Base-by-base conservation (phyloP, 2,113 vertebrate species). In the Calidris pugnax region DNA sequence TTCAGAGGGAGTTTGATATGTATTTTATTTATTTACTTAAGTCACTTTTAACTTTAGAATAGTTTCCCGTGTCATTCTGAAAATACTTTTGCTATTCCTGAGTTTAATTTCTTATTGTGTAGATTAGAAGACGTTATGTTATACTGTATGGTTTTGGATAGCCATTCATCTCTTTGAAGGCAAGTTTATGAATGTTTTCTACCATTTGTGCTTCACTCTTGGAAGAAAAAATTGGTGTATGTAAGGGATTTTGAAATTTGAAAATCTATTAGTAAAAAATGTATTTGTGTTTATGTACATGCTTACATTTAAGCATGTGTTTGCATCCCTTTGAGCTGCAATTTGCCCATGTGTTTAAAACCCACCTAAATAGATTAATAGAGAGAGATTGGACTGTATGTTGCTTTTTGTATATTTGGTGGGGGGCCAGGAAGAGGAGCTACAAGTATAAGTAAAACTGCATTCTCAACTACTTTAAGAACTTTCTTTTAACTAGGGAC, bases 341-440 rank as follows among this genome's bases (percentile, higher is more conserved):
- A 21, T 63, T 78, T 77, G 14, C 16, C 30, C 0, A 14, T 10
- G 0, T 48, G 13, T 60, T 78, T n/a, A 47, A 87, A 83, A 60
- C 41, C 9, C 8, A 30, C 23, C 17, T 72, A 32, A 47, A 39
- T 85, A 12, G 10, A 51, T 75, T 43, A 28, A 23, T 59, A 24
- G 3, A 14, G 3, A 55, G 32, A 67, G 32, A 43, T 15, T 33
- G 20, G 9, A 24, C 22, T 74, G 1, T 30, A 19, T 64, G 13
- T 57, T 76, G 48, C 3, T 14, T 27, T 82, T 26, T 6, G 1
- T 23, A 4, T 27, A 0, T 51, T 14, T 33, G 4, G 35, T 2
- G 0, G 5, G 45, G 85, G 37, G 15, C 14, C 33, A 39, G 82
- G n/a, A 76, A n/a, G 27, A 66, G 16, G 30, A 80, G 12, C 68